These are phyloP conservation scores for Abrostola tripartita DNA, from an alignment of 2,888 invertebrate species.

Conservation along the genomic window DNA sequence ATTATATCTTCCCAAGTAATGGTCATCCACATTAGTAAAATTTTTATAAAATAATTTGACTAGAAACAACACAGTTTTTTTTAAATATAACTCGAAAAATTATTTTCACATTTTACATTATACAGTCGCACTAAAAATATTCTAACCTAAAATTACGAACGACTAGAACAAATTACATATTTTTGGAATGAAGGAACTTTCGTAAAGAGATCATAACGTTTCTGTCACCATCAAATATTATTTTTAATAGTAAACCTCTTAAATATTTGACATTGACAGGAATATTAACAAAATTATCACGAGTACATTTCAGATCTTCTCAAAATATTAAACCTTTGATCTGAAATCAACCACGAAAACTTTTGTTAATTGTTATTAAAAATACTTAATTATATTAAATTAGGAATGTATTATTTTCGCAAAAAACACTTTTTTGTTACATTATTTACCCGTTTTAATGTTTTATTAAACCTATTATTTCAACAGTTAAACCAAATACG, in stretches of 20 bases:
- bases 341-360: conserved; percentile 43
- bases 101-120: conserved; percentile 67
- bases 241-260: conserved; percentile 58
- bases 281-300: conserved; percentile 40
- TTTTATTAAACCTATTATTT: conserved; percentile 22
- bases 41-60: conserved; percentile 83
- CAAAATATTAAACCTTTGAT: conserved; percentile 52
- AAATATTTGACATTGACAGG: conserved; percentile 58
- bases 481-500: conserved; percentile 20
- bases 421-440: conserved; percentile 48
- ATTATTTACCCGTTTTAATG: conserved; percentile 25
- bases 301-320: conserved; percentile 44
- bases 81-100: conserved; percentile 72
- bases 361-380: conserved; percentile 42
- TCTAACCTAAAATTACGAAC: conserved; percentile 53
- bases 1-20: conserved; percentile 56
- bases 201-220: conserved; percentile 60
- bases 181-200: conserved; percentile 67
- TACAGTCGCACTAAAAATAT: conserved; percentile 81
- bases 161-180: conserved; percentile 57
- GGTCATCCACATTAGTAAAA: conserved; percentile 76
- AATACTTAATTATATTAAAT: conserved; percentile 34
- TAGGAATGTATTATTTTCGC: conserved; percentile 51
- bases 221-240: conserved; percentile 58
- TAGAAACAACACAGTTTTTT: conserved; percentile 81